phyloP scores from a whole-genome alignment of 2,888 invertebrate genomes.

The Lymantria dispar region DNA sequence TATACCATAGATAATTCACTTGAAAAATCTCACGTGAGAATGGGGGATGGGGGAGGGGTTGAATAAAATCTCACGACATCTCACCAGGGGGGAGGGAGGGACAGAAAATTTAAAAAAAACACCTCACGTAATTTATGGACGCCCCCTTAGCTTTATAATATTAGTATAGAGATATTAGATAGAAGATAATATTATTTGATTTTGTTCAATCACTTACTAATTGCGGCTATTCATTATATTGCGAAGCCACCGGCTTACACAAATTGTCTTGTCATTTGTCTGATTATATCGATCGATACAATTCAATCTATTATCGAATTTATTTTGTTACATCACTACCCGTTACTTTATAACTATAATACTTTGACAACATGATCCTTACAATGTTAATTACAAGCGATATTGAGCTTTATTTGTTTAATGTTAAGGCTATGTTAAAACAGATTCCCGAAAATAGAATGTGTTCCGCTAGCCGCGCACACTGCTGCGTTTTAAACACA shows the following conservation, averaged over 20 bases:
- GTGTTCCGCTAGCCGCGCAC: slow-evolving; percentile 43
- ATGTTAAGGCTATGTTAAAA: slow-evolving; percentile 14
- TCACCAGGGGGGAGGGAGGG: too few species aligned
- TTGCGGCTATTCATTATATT: not conserved
- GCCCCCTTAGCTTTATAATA: too few species aligned
- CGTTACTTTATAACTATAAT: slow-evolving; percentile 15
- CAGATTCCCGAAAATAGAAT: slow-evolving; percentile 35
- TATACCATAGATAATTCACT: too few species aligned
- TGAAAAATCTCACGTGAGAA: too few species aligned
- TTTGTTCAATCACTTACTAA: not conserved
- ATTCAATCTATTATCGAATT: slow-evolving; percentile 18
- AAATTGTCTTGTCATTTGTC: slow-evolving; percentile 24
- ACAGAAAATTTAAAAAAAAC: too few species aligned
- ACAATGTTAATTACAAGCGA: slow-evolving; percentile 1
- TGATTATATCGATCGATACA: slow-evolving; percentile 18
- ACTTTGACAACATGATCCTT: slow-evolving; percentile 15
- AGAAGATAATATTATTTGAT: too few species aligned
- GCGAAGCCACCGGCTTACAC: slow-evolving; percentile 14
- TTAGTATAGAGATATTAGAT: too few species aligned
- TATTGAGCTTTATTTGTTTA: slow-evolving; percentile 9
- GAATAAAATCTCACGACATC: too few species aligned
- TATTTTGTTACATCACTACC: slow-evolving; percentile 24
- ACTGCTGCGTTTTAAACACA: slow-evolving; percentile 34
- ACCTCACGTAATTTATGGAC: too few species aligned
- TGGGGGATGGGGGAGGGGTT: too few species aligned